phyloP scores from a whole-genome alignment of 2,888 invertebrate genomes.

The Ceramica pisi region DNA sequence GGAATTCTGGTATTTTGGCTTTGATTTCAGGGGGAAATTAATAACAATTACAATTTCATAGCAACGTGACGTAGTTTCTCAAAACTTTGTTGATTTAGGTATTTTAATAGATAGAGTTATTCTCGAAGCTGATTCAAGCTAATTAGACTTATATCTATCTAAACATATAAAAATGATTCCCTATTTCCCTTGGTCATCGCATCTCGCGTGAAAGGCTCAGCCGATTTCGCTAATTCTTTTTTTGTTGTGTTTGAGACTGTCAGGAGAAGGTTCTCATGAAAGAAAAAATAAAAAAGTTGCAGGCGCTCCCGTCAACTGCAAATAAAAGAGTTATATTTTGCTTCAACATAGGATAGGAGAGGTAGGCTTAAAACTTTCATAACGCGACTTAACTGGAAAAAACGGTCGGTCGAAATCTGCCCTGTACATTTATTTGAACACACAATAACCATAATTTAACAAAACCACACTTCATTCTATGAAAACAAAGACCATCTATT shows the following conservation, averaged over 20 bases:
- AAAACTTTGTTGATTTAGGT: neutral
- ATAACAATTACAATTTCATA: neutral
- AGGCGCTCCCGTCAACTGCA: no score
- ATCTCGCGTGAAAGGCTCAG: no score
- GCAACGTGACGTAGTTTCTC: neutral
- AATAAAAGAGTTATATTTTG: neutral
- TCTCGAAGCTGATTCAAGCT: neutral
- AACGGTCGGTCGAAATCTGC: neutral
- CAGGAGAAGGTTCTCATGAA: no score
- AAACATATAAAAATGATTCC: no score
- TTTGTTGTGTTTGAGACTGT: no score
- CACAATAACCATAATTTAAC: neutral
- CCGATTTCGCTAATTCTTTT: no score
- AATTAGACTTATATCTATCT: no score
- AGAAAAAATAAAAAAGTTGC: no score
- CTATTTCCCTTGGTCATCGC: no score
- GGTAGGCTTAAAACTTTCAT: neutral
- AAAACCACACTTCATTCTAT: neutral
- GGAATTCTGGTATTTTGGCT: neutral
- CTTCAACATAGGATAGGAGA: neutral
- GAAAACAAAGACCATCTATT: slow-evolving; percentile 37
- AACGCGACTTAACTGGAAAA: neutral
- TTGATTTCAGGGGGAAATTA: neutral
- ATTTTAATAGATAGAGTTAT: neutral
- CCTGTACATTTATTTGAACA: no score